Base-by-base conservation (phyloP, 2,113 vertebrate species). In the Ammodytes dubius region DNA sequence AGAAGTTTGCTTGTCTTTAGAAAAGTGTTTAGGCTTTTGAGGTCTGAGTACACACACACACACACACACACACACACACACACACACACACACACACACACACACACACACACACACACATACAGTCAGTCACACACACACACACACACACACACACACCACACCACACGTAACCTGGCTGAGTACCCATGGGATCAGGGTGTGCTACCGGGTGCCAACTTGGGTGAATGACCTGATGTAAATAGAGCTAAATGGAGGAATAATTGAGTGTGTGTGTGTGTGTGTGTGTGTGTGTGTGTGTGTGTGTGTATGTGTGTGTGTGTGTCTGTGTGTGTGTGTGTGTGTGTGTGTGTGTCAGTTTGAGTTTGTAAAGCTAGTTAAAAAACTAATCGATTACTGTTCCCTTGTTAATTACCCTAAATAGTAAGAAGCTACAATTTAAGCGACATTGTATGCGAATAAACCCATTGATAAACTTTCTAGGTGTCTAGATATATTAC, bases 1-100 rank as follows among this genome's bases (percentile, higher is more conserved):
- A 87, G 65, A 77, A 56, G 89, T 81, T 60, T 66, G 85, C 88
- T 87, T 91, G 86, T 84, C 81, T 77, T 72, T 42, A 76, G 77
- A 70, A 60, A 27, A 81, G 57, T 14, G 8, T 53, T 54, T 4
- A 75, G 77, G 78, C 43, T 79, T 82, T 66, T 43, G 42, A 45
- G 83, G 60, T 76, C 59, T 37, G 45, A 72, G 86, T 27, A 27
- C 27, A 27, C 27, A 27, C 27, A 27, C 27, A 27, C 27, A 27
- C 27, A 27, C 27, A 27, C 27, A 27, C 27, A 27, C 27, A 27
- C 27, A 27, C 27, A 27, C 27, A 27, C 27, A 27, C 27, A 27
- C 27, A 27, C 27, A 27, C 27, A 27, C 27, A 27, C 27, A 27
- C 27, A 27, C 27, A 27, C 27, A 27, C 27, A 27, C 27, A 27